A percentile compares a stretch with the other conserved stretches of the same genome.
These are phyloP conservation scores for Ciconia boyciana DNA, from an alignment of 2,113 vertebrate species.

Conservation along the genomic window DNA sequence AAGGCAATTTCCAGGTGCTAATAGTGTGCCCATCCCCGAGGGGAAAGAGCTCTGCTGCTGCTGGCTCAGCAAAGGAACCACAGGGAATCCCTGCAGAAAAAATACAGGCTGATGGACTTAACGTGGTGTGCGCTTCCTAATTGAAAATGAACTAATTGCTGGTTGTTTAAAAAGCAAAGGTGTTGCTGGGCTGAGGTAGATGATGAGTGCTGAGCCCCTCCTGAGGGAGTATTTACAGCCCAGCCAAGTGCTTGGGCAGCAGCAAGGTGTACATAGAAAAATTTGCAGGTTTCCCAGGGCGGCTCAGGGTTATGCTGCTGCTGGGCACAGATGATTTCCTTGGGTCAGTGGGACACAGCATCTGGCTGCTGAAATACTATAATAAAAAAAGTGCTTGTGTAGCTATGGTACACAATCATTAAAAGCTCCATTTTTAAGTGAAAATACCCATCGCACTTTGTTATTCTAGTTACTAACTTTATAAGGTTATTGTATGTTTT, in stretches of 20 bases:
- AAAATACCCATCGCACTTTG: neutral
- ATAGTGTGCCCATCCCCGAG: rapidly evolving
- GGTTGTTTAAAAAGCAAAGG: neutral
- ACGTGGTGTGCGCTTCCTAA: neutral
- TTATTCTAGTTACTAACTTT: neutral
- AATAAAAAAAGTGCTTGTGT: neutral
- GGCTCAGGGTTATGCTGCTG: neutral
- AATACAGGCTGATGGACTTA: neutral
- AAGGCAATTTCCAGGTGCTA: neutral
- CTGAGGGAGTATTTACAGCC: neutral
- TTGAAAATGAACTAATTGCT: neutral
- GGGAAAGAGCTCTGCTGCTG: neutral
- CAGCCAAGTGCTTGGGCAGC: rapidly evolving
- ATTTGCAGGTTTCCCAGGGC: neutral
- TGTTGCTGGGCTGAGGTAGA: neutral
- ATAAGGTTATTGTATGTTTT: neutral
- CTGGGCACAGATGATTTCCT: neutral
- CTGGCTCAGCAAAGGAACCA: neutral
- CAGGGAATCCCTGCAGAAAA: neutral
- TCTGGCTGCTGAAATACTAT: neutral
- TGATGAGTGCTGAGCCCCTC: neutral
- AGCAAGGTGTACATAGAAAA: neutral
- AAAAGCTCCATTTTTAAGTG: neutral
- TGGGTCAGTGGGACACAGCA: neutral
- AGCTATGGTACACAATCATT: neutral